A percentile compares a stretch with the other conserved stretches of the same genome.
These are phyloP conservation scores for Scolopax rusticola DNA, from an alignment of 2,797 vertebrate species.

Conservation along the genomic window DNA sequence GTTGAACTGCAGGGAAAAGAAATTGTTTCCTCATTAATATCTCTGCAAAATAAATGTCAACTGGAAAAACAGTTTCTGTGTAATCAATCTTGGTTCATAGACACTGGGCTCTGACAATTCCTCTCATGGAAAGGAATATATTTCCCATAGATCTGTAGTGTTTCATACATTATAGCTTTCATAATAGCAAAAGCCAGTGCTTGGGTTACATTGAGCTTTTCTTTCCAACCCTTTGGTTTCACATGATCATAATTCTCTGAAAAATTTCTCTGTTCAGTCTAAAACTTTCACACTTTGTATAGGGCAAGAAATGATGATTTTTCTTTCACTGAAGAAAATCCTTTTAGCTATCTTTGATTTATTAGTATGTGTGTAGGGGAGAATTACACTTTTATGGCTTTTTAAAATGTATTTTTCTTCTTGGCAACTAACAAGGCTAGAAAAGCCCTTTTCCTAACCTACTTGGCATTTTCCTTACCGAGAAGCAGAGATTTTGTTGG, in stretches of 20 bases:
- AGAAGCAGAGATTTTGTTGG: neutral
- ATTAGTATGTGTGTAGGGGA: conserved; percentile 55
- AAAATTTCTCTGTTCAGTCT: conserved; percentile 37
- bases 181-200: conserved; percentile 53
- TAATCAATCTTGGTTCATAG: conserved; percentile 60
- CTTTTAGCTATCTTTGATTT: conserved; percentile 74
- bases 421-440: conserved; percentile 57
- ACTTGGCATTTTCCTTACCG: neutral
- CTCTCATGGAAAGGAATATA: conserved; percentile 59
- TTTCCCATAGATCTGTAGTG: conserved; percentile 63
- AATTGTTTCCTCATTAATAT: conserved; percentile 70
- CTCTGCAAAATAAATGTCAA: conserved; percentile 68
- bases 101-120: conserved; percentile 46
- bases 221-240: conserved; percentile 51
- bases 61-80: conserved; percentile 59
- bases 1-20: conserved; percentile 57
- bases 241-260: conserved; percentile 55
- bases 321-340: conserved; percentile 68
- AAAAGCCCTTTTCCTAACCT: conserved; percentile 51
- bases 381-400: conserved; percentile 68
- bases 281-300: conserved; percentile 62
- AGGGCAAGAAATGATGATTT: conserved; percentile 66
- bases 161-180: conserved; percentile 61
- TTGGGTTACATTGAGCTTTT: conserved; percentile 56
- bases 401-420: conserved; percentile 72